phyloP scores from a whole-genome alignment of 2,113 vertebrate species.

The Tringa solitaria region DNA sequence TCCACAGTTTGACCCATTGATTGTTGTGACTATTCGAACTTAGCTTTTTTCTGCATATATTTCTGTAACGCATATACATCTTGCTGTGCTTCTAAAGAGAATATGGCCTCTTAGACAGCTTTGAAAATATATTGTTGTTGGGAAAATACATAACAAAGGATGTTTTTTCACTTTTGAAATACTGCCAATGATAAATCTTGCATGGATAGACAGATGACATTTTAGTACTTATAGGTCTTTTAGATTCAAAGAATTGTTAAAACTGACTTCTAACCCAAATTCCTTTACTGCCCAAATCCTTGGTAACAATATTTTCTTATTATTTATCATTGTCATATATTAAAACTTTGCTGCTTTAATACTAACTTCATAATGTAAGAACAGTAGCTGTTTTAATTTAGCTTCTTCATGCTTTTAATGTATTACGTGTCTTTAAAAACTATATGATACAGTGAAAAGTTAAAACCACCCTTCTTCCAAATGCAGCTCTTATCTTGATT shows the following conservation, averaged over 20 bases:
- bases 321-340: slow-evolving; percentile 4
- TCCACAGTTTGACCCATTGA: not conserved
- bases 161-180: slow-evolving; percentile 47
- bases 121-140: slow-evolving; percentile 15
- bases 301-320: slow-evolving; percentile 35
- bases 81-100: not conserved
- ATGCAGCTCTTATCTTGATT: not conserved
- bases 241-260: slow-evolving; percentile 60
- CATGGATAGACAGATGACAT: slow-evolving; percentile 58
- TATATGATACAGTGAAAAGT: not conserved
- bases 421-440: not conserved
- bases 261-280: slow-evolving; percentile 34
- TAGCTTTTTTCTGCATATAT: not conserved
- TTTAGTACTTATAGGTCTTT: slow-evolving; percentile 45
- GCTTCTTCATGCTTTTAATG: not conserved
- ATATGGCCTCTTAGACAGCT: not conserved
- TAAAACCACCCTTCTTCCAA: not conserved
- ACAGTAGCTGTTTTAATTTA: not conserved
- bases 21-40: not conserved
- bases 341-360: slow-evolving; percentile 27
- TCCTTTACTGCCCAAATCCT: slow-evolving; percentile 31
- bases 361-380: not conserved
- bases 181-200: slow-evolving; percentile 57
- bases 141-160: slow-evolving; percentile 40
- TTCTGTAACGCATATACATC: not conserved